phyloP scores from a whole-genome alignment of 2,113 vertebrate species.

The Mobula hypostoma region DNA sequence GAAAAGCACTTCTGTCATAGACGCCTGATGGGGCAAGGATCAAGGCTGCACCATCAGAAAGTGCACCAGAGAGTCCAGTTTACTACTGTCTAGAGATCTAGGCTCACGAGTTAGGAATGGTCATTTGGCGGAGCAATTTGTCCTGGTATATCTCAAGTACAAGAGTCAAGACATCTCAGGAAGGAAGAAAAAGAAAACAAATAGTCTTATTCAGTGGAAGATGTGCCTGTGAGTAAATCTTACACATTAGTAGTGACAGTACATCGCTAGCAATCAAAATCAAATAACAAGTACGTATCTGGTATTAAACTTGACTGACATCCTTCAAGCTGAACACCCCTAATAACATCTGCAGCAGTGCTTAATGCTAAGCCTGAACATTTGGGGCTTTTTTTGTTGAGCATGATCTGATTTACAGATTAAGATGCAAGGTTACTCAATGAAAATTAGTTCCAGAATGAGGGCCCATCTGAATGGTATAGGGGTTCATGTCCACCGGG shows the following conservation, averaged over 20 bases:
- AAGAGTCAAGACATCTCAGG: neutral
- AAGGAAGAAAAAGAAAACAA: neutral
- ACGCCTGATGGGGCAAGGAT: neutral
- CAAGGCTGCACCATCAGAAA: no score
- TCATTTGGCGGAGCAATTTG: neutral
- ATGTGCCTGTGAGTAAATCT: neutral
- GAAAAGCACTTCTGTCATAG: neutral
- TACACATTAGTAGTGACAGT: neutral
- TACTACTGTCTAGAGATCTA: neutral
- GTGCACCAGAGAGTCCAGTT: neutral
- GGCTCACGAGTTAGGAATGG: neutral
- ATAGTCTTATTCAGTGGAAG: neutral
- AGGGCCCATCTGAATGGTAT: neutral
- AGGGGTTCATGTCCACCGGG: neutral
- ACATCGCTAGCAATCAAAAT: neutral
- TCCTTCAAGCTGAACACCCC: neutral
- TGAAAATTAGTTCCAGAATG: neutral
- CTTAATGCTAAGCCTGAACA: neutral
- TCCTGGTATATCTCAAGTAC: neutral
- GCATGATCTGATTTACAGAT: neutral
- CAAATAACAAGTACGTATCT: neutral
- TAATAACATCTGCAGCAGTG: neutral
- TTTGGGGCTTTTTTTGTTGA: neutral
- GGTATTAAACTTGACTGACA: constrained; percentile 4
- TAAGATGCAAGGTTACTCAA: neutral